Evolutionary conservation across 2,797 vertebrate species (phyloP), one percentile per base, ranked within the genome.

Genomic region (Poeciliopsis presidionis): DNA sequence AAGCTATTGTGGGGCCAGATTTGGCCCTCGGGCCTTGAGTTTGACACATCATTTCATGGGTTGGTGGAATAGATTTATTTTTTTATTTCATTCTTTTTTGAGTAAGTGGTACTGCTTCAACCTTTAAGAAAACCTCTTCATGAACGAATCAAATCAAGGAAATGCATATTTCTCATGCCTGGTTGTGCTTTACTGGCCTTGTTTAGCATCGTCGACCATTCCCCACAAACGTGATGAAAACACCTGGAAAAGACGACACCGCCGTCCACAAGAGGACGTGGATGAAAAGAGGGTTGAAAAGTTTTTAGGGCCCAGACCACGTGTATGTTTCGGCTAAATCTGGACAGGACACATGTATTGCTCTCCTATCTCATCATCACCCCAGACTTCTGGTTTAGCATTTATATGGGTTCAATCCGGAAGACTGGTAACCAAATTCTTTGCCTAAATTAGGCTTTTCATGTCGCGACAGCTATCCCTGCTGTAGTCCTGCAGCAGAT

Each of bases 371-470:
- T 41, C 8, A 12, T 39, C 36, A 67, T 25, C 18, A 36, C 22
- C 36, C 36, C 36, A 67, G 20, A 41, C 63, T 67, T 41, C 81
- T 85, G 85, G 77, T 83, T 74, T 53, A 76, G 84, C 81, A 81
- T 90, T 86, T 79, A 65, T 65, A 84, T 77, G 84, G 88, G 76
- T 13, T 30, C 46, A 72, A 30, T 36, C 61, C 43, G 65, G 73
- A 86, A 81, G 80, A 55, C 74, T 73, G 74, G 61, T 73, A 78
- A 84, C 74, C 20, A 81, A 90, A 93, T 91, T 93, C 87, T 85
- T 87, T 83, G 90, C 92, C 76, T 91, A 85, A 87, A 89, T 92
- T 81, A 2, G 81, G 83, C 82, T 93, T 87, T 90, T 92, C 83
- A 87, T 82, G 33, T 79, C 81, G 90, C 92, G 84, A 82, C 85